These are phyloP conservation scores for Capreolus pygargus DNA, from an alignment of 2,113 vertebrate genomes.

Conservation along the genomic window DNA sequence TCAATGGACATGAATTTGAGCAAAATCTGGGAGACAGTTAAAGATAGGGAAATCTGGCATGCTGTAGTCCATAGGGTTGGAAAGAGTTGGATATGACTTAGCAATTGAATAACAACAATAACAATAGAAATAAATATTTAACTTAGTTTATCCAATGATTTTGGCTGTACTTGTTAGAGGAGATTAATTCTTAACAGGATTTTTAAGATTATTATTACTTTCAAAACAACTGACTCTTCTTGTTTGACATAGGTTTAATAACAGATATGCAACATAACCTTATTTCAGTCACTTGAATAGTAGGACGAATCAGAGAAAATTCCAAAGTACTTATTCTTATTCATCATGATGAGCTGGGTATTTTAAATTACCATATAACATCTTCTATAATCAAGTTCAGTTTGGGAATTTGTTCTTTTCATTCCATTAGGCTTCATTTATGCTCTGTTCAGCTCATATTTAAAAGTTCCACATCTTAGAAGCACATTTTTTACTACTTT, in stretches of 20 bases:
- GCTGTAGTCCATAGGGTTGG: neutral
- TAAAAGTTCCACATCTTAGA: neutral
- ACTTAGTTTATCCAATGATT: neutral
- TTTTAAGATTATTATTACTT: constrained; percentile 9
- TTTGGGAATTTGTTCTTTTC: neutral
- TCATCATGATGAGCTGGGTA: neutral
- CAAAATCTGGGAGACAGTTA: neutral
- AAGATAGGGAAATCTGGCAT: neutral
- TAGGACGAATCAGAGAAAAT: neutral
- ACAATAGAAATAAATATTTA: neutral
- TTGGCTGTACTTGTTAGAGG: neutral
- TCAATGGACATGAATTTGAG: neutral
- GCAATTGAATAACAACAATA: neutral
- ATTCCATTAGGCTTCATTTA: neutral
- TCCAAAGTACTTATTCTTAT: neutral
- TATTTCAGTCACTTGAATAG: neutral
- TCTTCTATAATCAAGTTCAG: neutral
- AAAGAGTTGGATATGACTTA: neutral
- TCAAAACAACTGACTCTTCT: constrained; percentile 10
- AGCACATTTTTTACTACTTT: neutral
- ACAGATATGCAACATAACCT: neutral
- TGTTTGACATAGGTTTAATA: neutral
- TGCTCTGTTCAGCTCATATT: neutral
- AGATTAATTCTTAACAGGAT: constrained; percentile 9
- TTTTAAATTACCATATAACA: neutral